Base-by-base conservation (phyloP, 2,797 vertebrate genomes). In the Morus bassanus region DNA sequence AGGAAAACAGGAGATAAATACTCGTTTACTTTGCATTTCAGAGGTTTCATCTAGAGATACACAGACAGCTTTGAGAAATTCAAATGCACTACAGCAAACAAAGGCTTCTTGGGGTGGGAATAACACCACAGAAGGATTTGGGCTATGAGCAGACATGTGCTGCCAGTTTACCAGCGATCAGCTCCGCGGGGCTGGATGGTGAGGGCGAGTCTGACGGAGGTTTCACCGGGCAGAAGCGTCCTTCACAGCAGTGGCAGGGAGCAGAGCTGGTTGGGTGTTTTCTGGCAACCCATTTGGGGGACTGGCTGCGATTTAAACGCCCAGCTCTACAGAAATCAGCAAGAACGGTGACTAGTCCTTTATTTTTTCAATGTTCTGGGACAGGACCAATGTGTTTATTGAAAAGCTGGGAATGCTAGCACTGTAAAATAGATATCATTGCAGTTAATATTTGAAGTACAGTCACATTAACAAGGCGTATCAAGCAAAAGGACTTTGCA, bases 101-200 rank as follows among this genome's bases (percentile, higher is more conserved):
- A 59, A 86, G 33, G 67, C 19, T 51, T 27, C 22, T 41, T 21
- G 23, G 16, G 9, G 18, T 13, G 28, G 30, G 5, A 68, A 3
- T 33, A 60, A 64, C 33, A 4, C 19, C 11, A 2, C 13, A 6
- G 39, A 43, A 45, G 37, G 51, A 19, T 3, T 0, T 11, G 51
- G 27, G 57, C 3, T 39, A 53, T 16, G 77, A 51, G 65, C 73
- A 63, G 46, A 61, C 18, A 7, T 7, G 33, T 45, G 53, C 27
- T 63, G 57, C 53, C 37, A 23, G 3, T 8, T 6, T 24, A 19
- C 53, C 41, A 46, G 10, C 3, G 1, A 3, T 2, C 8, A 4
- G 28, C 24, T 10, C 54, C 35, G 39, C 18, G 3, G 80, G 41
- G 39, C 41, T 64, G 28, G 9, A 3, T 5, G 24, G 51, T 1